Evolutionary conservation across 2,113 vertebrate species (phyloP).

Genomic region (Passerina amoena): DNA sequence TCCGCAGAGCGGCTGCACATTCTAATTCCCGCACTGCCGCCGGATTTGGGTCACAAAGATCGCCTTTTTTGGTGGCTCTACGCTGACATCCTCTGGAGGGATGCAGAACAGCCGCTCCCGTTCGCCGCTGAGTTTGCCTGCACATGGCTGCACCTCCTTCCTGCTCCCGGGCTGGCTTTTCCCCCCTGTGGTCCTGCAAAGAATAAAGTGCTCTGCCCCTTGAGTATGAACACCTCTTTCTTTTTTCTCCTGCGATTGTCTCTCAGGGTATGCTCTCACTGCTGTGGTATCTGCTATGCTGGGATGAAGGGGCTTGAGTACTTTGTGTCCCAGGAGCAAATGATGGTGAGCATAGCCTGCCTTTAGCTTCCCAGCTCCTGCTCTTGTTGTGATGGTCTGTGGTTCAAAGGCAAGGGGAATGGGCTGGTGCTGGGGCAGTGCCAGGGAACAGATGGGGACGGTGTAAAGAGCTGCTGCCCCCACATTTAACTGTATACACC

Average conservation of each 20-base stretch:
- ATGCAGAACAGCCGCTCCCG: not conserved
- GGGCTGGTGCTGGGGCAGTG: not conserved
- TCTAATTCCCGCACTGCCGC: not conserved
- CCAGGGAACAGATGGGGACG: not conserved
- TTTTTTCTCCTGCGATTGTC: rapidly evolving
- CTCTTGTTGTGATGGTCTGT: not conserved
- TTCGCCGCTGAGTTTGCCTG: not conserved
- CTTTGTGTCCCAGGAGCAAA: not conserved
- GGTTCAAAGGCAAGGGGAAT: not conserved
- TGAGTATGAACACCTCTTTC: not conserved
- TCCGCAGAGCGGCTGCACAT: not conserved
- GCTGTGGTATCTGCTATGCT: not conserved
- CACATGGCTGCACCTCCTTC: not conserved
- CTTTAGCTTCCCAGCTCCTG: not conserved
- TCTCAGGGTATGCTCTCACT: not conserved
- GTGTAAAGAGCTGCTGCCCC: not conserved
- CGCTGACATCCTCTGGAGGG: constrained; percentile 65
- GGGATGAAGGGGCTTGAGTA: too few species aligned
- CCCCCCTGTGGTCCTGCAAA: not conserved
- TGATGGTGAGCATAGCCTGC: not conserved
- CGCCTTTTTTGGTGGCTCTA: constrained; percentile 38
- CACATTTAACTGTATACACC: not conserved
- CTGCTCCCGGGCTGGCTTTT: not conserved
- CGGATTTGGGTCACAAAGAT: not conserved
- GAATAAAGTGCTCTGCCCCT: not conserved